These are phyloP conservation scores for Athripsodes cinereus DNA, from an alignment of 2,888 invertebrate genomes.

Conservation along the genomic window DNA sequence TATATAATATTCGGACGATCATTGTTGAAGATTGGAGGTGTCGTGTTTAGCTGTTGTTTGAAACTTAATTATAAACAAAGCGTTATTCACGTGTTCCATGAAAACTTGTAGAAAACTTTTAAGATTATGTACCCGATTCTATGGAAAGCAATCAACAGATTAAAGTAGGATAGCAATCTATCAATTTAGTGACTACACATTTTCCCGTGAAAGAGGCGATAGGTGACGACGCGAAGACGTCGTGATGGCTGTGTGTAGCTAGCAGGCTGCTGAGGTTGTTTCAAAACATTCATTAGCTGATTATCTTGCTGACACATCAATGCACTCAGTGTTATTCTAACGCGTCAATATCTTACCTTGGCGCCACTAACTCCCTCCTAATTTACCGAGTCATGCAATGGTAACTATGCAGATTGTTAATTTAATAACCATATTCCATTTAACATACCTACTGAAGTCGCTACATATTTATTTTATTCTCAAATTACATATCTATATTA, in stretches of 20 bases:
- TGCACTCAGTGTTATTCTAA: slow-evolving; percentile 28
- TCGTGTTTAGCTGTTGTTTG: too few species aligned
- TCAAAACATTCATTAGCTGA: too few species aligned
- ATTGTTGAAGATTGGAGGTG: background rate
- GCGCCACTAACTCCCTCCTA: slow-evolving; percentile 4
- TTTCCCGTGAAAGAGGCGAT: slow-evolving; percentile 13
- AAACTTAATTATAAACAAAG: background rate
- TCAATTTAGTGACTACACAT: slow-evolving; percentile 16
- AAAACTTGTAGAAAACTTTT: slow-evolving; percentile 2
- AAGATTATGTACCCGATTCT: slow-evolving; percentile 7
- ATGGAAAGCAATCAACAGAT: slow-evolving; percentile 12
- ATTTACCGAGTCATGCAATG: background rate
- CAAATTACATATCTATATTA: too few species aligned
- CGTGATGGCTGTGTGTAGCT: too few species aligned
- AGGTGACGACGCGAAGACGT: background rate
- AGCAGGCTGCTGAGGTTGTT: too few species aligned
- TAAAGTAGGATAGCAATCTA: slow-evolving; percentile 6
- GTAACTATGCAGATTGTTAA: slow-evolving; percentile 3
- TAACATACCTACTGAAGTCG: too few species aligned
- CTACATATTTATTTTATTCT: too few species aligned
- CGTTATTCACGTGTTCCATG: background rate
- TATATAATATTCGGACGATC: too few species aligned
- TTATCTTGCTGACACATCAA: slow-evolving; percentile 5
- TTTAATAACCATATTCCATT: too few species aligned
- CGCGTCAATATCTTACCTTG: slow-evolving; percentile 11